Percentiles rank a stretch among this genome's conserved stretches.
phyloP scores from a whole-genome alignment of 2,113 vertebrate genomes.

The Neodontobutis hainanensis region DNA sequence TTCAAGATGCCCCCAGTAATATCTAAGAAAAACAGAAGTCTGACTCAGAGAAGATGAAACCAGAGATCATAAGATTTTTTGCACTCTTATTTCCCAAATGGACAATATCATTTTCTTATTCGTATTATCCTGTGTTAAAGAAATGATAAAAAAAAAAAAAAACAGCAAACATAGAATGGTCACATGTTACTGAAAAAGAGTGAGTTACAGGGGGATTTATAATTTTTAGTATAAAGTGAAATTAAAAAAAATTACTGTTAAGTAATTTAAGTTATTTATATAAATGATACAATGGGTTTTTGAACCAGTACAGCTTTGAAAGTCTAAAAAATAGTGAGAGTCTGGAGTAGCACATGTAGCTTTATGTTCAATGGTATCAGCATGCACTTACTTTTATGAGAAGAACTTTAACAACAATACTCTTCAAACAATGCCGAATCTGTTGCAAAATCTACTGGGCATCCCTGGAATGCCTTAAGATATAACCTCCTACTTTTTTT shows the following conservation, averaged over 20 bases:
- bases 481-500: not conserved
- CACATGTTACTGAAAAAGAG: too few relatives aligned
- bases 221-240: too few relatives aligned
- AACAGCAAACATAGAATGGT: too few relatives aligned
- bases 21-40: conserved; percentile 65
- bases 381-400: not conserved
- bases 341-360: too few relatives aligned
- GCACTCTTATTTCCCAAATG: not conserved
- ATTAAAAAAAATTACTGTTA: too few relatives aligned
- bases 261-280: too few relatives aligned
- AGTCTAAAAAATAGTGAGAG: not conserved
- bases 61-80: not conserved
- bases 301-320: not conserved
- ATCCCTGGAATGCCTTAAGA: not conserved
- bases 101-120: too few relatives aligned
- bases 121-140: too few relatives aligned
- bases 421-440: not conserved
- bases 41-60: not conserved
- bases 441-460: not conserved
- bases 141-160: too few relatives aligned
- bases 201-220: too few relatives aligned
- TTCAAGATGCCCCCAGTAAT: conserved; percentile 92
- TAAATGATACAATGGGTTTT: not conserved
- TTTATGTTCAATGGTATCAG: not conserved
- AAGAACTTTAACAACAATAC: not conserved